A percentile compares a stretch with the other conserved stretches of the same genome.
Evolutionary conservation across 37 sponge, comb jelly and placozoan species (phyloP).

Genomic region (Lycopodina hypogea): DNA sequence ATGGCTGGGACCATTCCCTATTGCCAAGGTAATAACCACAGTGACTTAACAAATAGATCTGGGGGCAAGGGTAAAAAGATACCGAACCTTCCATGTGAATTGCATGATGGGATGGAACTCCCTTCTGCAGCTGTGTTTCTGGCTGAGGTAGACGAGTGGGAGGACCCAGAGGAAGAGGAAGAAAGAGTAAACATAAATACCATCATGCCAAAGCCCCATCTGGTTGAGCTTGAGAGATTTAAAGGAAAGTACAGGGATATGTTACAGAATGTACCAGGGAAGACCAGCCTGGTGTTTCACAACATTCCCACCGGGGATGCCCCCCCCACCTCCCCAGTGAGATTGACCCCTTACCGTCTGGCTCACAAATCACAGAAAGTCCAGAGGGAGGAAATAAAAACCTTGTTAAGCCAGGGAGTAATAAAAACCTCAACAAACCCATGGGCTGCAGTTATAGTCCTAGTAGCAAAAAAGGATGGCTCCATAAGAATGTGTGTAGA

Average conservation of each 20-base stretch:
- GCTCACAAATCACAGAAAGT: not conserved
- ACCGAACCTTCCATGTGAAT: no score
- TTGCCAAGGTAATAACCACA: no score
- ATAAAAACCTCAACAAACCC: not conserved
- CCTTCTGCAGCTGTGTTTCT: not conserved
- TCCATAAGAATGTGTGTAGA: not conserved
- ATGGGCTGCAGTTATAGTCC: not conserved
- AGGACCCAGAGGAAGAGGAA: not conserved
- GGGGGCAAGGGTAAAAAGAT: no score
- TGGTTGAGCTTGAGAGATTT: not conserved
- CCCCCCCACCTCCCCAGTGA: not conserved
- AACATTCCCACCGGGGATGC: not conserved
- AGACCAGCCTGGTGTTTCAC: not conserved
- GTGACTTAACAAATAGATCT: no score
- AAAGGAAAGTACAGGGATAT: not conserved
- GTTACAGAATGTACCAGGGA: not conserved
- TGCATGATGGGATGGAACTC: not conserved
- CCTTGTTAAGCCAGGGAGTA: not conserved
- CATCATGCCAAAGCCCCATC: not conserved
- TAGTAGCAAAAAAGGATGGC: no score
- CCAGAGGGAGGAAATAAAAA: not conserved
- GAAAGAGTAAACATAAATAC: not conserved
- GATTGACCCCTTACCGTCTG: not conserved
- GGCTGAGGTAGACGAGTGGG: not conserved
- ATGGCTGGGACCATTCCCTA: no score